Evolutionary conservation across 1,140 invertebrate species (phyloP), one percentile per base, ranked within the genome.

Genomic region (Scaptomyza pallida): DNA sequence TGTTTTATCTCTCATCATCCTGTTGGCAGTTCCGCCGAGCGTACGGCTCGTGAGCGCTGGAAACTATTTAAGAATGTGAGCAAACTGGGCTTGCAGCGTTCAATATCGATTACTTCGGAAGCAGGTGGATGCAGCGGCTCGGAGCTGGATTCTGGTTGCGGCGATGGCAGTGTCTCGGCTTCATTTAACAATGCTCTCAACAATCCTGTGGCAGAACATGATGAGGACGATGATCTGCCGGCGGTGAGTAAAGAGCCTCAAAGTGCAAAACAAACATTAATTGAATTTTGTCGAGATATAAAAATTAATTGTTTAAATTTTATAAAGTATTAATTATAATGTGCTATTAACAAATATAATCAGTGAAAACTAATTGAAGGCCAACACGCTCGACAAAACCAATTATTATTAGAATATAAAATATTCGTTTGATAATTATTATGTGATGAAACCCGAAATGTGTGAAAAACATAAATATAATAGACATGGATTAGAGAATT

Each of bases 11-110:
- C 9, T 23, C 15, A 16, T 10, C 17, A 37, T 47, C 21, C 8
- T 44, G 2, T 8, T n/a, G 3, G 21, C 10, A 77, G 74, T 65
- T 8, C 33, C 15, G 56, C 35, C 2, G 90, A 91, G 8, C 92
- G 90, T 35, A 94, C 94, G 1, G 93, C 93, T 2, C 92, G 92
- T 51, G 94, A 95, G 72, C 91, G 94, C 35, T 94, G 94, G 93
- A 93, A 93, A 45, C 79, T 95, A 13, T 91, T 94, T 9, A 93
- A 93, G 63, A 91, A 94, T 17, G 92, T 95, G 0, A 93, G 93
- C 3, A 93, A 92, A 71, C 91, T 94, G 48, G 93, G 94, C 17
- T 78, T 93, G 33, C 92, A 92, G 23, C 88, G 92, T 5, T 92
- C 82, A 17, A 91, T 92, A 82, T 92, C 91, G 5, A 64, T 76